Evolutionary conservation across 2,113 vertebrate genomes (phyloP), one percentile per base, ranked within the genome.

Genomic region (Machaerirhynchus nigripectus): DNA sequence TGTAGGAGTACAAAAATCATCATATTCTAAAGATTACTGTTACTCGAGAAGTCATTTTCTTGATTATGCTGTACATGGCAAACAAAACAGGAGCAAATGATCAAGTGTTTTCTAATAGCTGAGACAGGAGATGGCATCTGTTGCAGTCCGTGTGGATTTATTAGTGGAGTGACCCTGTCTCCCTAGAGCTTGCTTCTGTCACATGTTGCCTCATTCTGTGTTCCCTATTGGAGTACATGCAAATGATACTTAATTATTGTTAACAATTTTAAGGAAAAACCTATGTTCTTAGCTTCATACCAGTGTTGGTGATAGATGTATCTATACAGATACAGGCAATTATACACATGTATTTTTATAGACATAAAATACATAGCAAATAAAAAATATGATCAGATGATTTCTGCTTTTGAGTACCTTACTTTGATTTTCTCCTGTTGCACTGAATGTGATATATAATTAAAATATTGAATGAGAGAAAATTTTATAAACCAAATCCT

Each of bases 121-220:
- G 79, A 84, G 86, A 89, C 60, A 90, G 87, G n/a, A 87, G 64
- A 26, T 68, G 71, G 39, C 91, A 95, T 93, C 89, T 89, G 73
- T 84, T 92, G 56, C 84, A 77, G 84, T 81, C 94, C 73, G 23
- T 60, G 86, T 90, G 89, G 93, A 95, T 89, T 90, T 89, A 95
- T 84, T 88, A 70, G 57, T 68, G 76, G 79, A 74, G 56, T 89
- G 91, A 81, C 64, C 73, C 64, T 55, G 42, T 47, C 50, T 86
- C 83, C 64, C 64, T 67, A n/a, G 86, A 90, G 88, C 49, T 79
- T 57, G 59, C 59, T 87, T 71, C 87, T 93, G 35, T 91, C 30
- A 35, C 71, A 9, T 33, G 55, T 67, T 70, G 39, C 52, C 68
- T 81, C 35, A 23, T 86, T 92, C 79, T 83, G 39, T 0, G 0